These are phyloP conservation scores for Caiman crocodilus DNA, from an alignment of 2,797 vertebrate genomes.

Conservation along the genomic window DNA sequence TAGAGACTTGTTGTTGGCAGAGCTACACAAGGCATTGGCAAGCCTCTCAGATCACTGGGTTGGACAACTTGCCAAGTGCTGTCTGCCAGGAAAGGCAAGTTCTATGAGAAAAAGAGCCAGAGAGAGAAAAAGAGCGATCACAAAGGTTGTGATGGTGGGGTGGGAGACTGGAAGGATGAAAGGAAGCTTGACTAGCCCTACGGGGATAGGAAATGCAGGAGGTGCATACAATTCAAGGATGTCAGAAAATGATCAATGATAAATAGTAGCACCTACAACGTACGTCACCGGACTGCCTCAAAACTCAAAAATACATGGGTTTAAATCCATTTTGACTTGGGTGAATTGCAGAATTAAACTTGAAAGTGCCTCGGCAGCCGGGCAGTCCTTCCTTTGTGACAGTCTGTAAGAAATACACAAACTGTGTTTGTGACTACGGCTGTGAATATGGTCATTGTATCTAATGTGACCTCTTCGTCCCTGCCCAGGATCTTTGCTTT, in stretches of 20 bases:
- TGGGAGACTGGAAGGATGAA: not conserved
- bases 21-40: too few species aligned
- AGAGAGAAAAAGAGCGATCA: not conserved
- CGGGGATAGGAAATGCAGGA: not conserved
- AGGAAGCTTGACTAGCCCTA: not conserved
- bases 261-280: not conserved
- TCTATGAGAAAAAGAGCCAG: not conserved
- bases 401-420: accelerated
- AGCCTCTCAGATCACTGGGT: not conserved
- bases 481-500: accelerated
- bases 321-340: not conserved
- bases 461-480: not conserved
- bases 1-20: not conserved
- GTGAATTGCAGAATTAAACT: not conserved
- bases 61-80: not conserved
- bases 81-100: not conserved
- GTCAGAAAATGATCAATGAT: not conserved
- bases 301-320: not conserved
- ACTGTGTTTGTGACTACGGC: not conserved
- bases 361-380: not conserved
- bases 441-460: accelerated
- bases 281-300: not conserved
- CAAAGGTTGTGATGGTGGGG: not conserved
- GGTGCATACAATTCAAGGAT: not conserved
- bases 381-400: accelerated